phyloP scores from a whole-genome alignment of 2,113 vertebrate genomes.

The Conger conger region DNA sequence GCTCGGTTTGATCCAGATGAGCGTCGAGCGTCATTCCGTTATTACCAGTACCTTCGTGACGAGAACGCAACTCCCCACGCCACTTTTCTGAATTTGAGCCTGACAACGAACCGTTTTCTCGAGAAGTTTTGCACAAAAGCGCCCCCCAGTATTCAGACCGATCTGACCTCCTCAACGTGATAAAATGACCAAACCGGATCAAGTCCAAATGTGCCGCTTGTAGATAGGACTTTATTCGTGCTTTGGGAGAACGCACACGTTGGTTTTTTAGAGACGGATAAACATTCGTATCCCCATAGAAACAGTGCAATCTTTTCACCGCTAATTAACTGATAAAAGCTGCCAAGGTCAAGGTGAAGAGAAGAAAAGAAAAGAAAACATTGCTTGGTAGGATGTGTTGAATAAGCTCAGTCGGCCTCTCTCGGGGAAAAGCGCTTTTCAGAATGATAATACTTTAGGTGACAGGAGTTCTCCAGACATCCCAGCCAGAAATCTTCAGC shows the following conservation, averaged over 20 bases:
- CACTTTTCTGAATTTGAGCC: not conserved
- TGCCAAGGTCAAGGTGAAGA: slow-evolving; percentile 56
- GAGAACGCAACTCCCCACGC: not conserved
- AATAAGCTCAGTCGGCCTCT: not conserved
- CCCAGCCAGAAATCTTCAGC: slow-evolving; percentile 23
- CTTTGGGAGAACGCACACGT: slow-evolving; percentile 31
- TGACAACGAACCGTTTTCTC: not conserved
- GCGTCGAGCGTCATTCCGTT: not conserved
- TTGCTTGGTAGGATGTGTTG: slow-evolving; percentile 30
- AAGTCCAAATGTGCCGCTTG: not conserved
- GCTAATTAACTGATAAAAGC: slow-evolving; percentile 62
- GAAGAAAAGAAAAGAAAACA: slow-evolving; percentile 34
- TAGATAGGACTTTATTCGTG: not conserved
- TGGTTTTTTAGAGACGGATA: slow-evolving; percentile 15
- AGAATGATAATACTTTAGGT: slow-evolving; percentile 6
- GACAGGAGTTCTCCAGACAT: not conserved
- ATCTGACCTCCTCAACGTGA: not conserved
- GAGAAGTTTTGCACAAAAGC: not conserved
- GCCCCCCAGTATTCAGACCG: not conserved
- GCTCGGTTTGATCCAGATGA: not conserved
- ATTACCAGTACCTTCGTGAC: not conserved
- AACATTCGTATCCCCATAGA: slow-evolving; percentile 33
- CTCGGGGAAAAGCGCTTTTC: not conserved
- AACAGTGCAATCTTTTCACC: slow-evolving; percentile 56
- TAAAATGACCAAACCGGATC: not conserved